phyloP scores from a whole-genome alignment of 2,113 vertebrate genomes.

The Pseudolaguvia tuberculata region DNA sequence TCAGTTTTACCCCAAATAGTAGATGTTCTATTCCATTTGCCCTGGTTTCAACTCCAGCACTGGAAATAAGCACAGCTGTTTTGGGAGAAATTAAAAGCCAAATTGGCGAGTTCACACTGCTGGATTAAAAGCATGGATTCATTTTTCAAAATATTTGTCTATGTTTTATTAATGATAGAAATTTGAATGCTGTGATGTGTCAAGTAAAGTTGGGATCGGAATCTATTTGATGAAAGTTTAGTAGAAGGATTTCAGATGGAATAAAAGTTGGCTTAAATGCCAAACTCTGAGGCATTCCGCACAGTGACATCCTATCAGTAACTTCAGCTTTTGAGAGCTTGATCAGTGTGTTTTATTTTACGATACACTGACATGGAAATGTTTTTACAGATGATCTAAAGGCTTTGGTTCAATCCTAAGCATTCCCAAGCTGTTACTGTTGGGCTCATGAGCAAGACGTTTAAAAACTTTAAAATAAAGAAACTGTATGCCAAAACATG shows the following conservation, averaged over 20 bases:
- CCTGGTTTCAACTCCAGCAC: background rate
- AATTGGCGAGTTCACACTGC: background rate
- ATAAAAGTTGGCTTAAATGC: background rate
- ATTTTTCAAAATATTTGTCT: background rate
- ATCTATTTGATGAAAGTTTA: background rate
- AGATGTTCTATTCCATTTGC: background rate
- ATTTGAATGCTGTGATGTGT: background rate
- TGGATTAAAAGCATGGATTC: background rate
- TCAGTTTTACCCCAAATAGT: background rate
- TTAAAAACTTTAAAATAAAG: no score
- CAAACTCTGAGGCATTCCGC: background rate
- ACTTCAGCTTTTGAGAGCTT: background rate
- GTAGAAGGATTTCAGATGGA: background rate
- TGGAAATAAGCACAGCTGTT: background rate
- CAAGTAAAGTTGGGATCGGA: background rate
- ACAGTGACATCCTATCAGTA: background rate
- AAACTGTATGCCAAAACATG: no score
- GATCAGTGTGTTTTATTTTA: background rate
- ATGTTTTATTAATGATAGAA: background rate
- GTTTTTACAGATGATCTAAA: background rate
- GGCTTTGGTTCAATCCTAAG: no score
- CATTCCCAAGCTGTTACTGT: no score
- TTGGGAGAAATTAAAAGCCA: no score
- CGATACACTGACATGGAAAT: background rate
- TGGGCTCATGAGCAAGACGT: no score